Conservation (phyloP, 2,113 vertebrate genomes). For the Hippoglossus stenolepis region DNA sequence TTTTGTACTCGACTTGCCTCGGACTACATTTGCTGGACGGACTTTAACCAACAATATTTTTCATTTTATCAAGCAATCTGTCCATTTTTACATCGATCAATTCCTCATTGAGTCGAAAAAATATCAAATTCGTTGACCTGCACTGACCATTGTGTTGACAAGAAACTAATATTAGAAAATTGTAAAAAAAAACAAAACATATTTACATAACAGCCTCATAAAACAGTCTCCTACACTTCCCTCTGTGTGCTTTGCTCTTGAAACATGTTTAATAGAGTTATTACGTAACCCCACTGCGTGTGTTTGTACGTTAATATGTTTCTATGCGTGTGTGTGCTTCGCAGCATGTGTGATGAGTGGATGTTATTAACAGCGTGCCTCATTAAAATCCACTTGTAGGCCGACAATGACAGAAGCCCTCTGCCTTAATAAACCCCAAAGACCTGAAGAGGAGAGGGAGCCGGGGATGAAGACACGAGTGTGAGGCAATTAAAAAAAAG, state of each 20-base stretch:
- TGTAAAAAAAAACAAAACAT: neutral
- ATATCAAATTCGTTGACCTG: neutral
- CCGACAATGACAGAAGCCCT: constrained; percentile 34
- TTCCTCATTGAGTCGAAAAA: neutral
- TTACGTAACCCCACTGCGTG: constrained; percentile 46
- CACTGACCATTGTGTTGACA: neutral
- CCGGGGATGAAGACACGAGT: constrained; percentile 6
- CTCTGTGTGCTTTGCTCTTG: constrained; percentile 12
- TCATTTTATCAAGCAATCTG: neutral
- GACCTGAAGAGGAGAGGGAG: constrained; percentile 30
- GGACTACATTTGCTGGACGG: neutral
- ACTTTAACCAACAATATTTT: neutral
- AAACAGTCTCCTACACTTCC: constrained; percentile 41
- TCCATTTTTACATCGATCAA: neutral
- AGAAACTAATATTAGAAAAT: no score
- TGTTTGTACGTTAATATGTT: neutral
- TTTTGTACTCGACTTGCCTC: constrained; percentile 1
- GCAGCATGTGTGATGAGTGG: constrained; percentile 11
- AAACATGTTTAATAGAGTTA: constrained; percentile 26
- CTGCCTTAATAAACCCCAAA: constrained; percentile 33
- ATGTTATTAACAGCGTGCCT: constrained; percentile 37
- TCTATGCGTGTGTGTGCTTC: neutral
- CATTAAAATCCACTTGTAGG: constrained; percentile 57
- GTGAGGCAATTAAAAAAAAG: constrained; percentile 40
- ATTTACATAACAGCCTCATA: constrained; percentile 15